phyloP scores from a whole-genome alignment of 2,113 vertebrate species.

The Tetrax tetrax region DNA sequence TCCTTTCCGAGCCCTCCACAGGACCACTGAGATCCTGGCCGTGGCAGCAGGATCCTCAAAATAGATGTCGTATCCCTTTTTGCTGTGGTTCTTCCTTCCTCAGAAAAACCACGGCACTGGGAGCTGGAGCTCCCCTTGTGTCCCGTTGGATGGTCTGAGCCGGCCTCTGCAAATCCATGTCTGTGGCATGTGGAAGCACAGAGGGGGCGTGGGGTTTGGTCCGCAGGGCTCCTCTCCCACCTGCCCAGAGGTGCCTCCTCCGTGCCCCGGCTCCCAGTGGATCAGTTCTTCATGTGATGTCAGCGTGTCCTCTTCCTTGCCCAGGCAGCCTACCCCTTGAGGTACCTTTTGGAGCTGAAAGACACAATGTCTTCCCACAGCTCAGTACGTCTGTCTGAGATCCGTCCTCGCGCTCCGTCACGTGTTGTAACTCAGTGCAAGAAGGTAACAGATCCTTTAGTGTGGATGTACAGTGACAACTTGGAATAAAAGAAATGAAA shows the following conservation, averaged over 20 bases:
- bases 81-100: neutral
- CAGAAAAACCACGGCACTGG: too few relatives aligned
- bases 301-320: neutral
- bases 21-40: neutral
- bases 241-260: neutral
- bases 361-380: neutral
- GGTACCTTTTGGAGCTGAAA: neutral
- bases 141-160: too few relatives aligned
- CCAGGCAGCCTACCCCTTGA: neutral
- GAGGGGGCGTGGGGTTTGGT: neutral
- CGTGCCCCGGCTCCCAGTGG: neutral
- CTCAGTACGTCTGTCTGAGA: neutral
- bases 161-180: neutral
- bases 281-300: neutral
- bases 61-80: neutral
- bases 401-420: neutral
- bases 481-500: neutral
- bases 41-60: neutral
- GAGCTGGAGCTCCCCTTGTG: neutral
- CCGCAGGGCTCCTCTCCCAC: neutral
- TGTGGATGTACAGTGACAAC: neutral
- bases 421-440: fast-evolving
- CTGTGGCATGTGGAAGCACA: neutral
- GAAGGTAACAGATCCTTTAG: neutral
- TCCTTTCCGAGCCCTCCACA: neutral